Conservation (phyloP, 2,888 invertebrate species). For the Cremastobaeus sp. region DNA sequence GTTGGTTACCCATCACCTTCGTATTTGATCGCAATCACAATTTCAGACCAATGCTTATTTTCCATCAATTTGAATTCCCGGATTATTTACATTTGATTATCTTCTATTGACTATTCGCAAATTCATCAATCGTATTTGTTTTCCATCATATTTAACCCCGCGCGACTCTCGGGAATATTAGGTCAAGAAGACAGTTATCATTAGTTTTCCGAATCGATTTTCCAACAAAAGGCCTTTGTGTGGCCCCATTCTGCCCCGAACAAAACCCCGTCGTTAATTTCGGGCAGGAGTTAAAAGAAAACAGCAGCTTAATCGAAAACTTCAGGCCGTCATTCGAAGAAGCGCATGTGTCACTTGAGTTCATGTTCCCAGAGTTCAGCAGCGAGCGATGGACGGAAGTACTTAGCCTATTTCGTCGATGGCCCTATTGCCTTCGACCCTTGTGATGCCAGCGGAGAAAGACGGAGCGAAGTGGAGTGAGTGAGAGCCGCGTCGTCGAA, state of each 20-base stretch:
- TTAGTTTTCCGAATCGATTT: slow-evolving; percentile 20
- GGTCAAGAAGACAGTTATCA: slow-evolving; percentile 36
- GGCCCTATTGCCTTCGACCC: slow-evolving; percentile 63
- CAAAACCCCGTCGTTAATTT: slow-evolving; percentile 19
- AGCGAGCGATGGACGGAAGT: slow-evolving; percentile 47
- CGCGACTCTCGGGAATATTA: slow-evolving; percentile 20
- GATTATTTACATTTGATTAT: too few species aligned
- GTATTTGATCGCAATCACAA: too few species aligned
- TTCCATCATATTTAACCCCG: not conserved
- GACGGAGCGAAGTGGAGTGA: slow-evolving; percentile 45
- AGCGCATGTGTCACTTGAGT: slow-evolving; percentile 31
- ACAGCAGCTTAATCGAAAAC: slow-evolving; percentile 47
- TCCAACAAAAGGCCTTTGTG: not conserved
- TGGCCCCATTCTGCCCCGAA: slow-evolving; percentile 3
- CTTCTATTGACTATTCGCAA: too few species aligned
- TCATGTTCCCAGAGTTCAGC: slow-evolving; percentile 30
- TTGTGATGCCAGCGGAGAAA: slow-evolving; percentile 47
- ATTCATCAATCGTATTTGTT: too few species aligned
- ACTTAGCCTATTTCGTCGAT: slow-evolving; percentile 70
- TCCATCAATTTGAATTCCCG: too few species aligned
- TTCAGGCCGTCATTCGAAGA: slow-evolving; percentile 44
- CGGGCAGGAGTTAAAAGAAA: slow-evolving; percentile 40
- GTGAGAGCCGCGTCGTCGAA: slow-evolving; percentile 43
- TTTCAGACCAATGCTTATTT: too few species aligned
- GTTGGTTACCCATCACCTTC: too few species aligned